Evolutionary conservation across 37 sponge, comb jelly and placozoan species (phyloP), one percentile per base, ranked within the genome.

Genomic region (Chondrosia reniformis): DNA sequence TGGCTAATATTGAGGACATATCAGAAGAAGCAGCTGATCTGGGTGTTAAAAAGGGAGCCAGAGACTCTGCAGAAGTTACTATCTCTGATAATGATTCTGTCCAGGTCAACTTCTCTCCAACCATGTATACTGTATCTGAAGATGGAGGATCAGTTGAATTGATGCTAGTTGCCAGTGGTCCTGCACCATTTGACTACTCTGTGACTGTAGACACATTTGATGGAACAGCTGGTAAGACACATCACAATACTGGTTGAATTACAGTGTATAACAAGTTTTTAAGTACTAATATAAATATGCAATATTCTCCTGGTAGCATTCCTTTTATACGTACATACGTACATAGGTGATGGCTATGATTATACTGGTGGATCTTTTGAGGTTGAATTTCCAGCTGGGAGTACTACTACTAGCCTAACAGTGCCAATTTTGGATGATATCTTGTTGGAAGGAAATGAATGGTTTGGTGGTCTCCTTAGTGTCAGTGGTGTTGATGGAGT

Each of bases 51-150:
- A 33, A 25, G 28, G 76, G 52, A 6, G 39, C 27, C 22, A 1
- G 0, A 0, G 15, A 36, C 22, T 21, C 42, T 41, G 85, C 85
- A 22, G 46, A 43, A 13, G 49, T 79, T 0, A 46, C 28, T 15
- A 79, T 85, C 3, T 19, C 1, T 2, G 72, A 69, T 40, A 13
- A 69, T 6, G 72, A 69, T 43, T n/a, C n/a, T n/a, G 9, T 1
- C 2, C 3, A 39, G 24, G 72, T 69, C 42, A 69, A 36, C 42
- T 69, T 69, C 41, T 4, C 37, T 24, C 72, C 44, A 40, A 69
- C 72, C 22, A 30, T 15, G 55, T 56, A 72, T 45, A 77, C 33
- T 25, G 84, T 77, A 30, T 45, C 37, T 55, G 72, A 77, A 71
- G 38, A 22, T n/a, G 84, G 17, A 22, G 71, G 66, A 7, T n/a